Evolutionary conservation across 2,888 invertebrate species (phyloP), one percentile per base, ranked within the genome.

Genomic region (Odontothrips loti): DNA sequence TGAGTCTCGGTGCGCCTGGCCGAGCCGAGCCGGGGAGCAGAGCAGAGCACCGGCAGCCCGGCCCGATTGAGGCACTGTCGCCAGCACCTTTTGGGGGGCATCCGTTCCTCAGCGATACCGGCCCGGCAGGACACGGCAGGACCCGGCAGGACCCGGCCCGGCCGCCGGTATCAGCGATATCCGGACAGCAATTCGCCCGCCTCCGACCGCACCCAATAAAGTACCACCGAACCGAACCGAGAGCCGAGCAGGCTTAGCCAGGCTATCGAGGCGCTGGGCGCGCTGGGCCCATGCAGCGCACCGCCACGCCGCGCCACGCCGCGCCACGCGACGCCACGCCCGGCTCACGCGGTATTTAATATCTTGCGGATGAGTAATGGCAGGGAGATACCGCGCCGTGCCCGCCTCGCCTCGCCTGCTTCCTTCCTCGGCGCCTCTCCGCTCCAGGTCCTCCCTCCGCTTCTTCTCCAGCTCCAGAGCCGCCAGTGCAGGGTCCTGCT

Each of bases 361-460:
- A 51, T 48, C 58, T 79, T 79, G 58, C 58, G 79, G 34, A 58
- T 58, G 79, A 80, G 84, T 84, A 85, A 84, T 80, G 81, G 78
- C 82, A 79, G 79, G 81, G 79, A 80, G 80, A 51, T 79, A 47
- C 79, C 51, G 82, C 80, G 75, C 82, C 81, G 82, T 81, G 81
- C 81, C 83, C 83, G 84, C 84, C 85, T 85, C 86, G 86, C 86
- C 87, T 86, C 86, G 85, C 84, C 84, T 85, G 84, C 81, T 43
- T 85, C 84, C 84, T 85, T 85, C 83, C 81, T 80, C 81, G 83
- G 80, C 83, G 86, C 82, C 63, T 84, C 79, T n/a, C 85, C 84
- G 80, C 85, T 84, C 79, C 81, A 51, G n/a, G 75, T 63, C 51
- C 20, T 20, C 20, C 17, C 58, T 15, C n/a, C 15, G 20, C 58